Percentiles rank a stretch among this genome's conserved stretches.
phyloP scores from a whole-genome alignment of 2,888 invertebrate species.

The Scaptomyza parva region DNA sequence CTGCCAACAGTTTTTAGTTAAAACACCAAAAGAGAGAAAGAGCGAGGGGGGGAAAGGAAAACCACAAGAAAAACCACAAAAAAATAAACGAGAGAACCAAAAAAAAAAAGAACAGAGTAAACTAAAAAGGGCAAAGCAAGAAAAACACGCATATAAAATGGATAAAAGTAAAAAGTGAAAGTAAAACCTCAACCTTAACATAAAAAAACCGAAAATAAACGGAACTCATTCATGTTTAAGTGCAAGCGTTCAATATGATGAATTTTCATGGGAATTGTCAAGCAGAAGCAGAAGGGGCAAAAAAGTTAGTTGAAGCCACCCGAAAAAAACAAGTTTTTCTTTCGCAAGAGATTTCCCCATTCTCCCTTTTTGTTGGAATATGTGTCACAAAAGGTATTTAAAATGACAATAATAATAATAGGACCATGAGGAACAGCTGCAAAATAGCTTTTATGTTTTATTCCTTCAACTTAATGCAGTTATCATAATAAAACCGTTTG shows the following conservation, averaged over 20 bases:
- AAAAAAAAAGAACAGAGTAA: background rate
- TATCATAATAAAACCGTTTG: too few relatives aligned
- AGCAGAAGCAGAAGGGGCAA: too few relatives aligned
- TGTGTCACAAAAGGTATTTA: constrained; percentile 11
- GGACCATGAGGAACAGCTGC: constrained; percentile 6
- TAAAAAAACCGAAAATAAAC: constrained; percentile 27
- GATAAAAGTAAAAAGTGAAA: background rate
- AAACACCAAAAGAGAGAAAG: constrained; percentile 6
- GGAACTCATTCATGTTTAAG: constrained; percentile 42
- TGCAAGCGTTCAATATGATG: constrained; percentile 51
- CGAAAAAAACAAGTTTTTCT: background rate
- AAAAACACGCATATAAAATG: constrained; percentile 1
- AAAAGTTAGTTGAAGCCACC: too few relatives aligned
- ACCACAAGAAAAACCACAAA: constrained; percentile 1
- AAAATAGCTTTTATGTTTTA: background rate
- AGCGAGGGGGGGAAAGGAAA: background rate
- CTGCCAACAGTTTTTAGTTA: constrained; percentile 28
- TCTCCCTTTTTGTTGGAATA: background rate
- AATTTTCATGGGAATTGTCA: constrained; percentile 8
- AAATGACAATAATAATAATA: background rate
- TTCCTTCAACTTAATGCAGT: background rate
- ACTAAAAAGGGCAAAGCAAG: background rate
- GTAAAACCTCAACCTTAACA: constrained; percentile 12
- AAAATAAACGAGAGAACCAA: background rate
- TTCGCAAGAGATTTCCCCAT: too few relatives aligned